Conservation (phyloP, 64 coral and sea anemone species). For the Orbicella faveolata region DNA sequence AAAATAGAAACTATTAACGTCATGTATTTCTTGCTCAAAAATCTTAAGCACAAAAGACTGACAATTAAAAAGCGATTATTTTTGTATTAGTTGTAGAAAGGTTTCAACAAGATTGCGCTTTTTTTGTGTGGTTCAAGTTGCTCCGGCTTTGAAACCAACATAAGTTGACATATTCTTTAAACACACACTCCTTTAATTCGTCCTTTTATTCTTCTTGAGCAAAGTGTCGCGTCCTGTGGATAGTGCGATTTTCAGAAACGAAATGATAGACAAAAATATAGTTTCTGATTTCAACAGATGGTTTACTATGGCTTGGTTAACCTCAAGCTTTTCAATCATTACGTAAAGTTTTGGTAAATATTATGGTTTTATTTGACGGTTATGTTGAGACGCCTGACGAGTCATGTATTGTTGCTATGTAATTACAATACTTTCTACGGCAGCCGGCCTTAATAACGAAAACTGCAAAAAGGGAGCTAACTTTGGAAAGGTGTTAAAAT, state of each 20-base stretch:
- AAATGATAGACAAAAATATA: neutral
- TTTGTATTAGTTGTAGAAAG: neutral
- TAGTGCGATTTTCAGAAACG: neutral
- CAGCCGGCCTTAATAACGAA: neutral
- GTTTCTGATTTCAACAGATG: constrained; percentile 14
- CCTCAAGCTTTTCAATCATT: neutral
- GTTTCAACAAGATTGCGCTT: neutral
- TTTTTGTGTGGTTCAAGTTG: no score
- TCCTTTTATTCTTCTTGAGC: no score
- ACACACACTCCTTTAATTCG: no score
- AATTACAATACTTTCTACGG: neutral
- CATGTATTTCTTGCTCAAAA: neutral
- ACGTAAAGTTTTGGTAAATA: neutral
- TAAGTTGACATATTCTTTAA: no score
- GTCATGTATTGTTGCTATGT: neutral
- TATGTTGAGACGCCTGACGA: neutral
- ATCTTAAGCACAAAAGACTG: neutral
- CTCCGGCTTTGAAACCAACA: no score
- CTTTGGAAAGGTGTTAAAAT: no score
- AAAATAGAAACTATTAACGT: neutral
- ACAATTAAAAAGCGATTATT: neutral
- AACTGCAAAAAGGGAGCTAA: no score
- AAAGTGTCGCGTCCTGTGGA: no score
- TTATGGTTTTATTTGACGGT: neutral
- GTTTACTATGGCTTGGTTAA: neutral